Percentiles rank a stretch among this genome's conserved stretches.
phyloP scores from a whole-genome alignment of 2,888 invertebrate genomes.

The Parnassius orleans region DNA sequence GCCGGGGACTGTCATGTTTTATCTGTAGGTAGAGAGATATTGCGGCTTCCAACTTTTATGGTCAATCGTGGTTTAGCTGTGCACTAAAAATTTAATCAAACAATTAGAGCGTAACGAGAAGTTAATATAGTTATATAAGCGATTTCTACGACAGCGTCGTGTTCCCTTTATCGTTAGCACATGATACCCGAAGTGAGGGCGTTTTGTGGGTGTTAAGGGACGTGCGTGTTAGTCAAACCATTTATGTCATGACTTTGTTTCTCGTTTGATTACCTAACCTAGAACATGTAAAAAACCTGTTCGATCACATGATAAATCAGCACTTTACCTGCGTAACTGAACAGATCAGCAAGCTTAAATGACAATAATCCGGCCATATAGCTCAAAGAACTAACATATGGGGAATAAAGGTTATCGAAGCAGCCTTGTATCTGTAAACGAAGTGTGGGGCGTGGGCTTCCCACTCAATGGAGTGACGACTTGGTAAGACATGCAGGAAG shows the following conservation, averaged over 20 bases:
- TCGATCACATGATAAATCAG: too few relatives aligned
- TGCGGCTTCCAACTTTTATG: constrained; percentile 69
- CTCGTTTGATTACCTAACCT: too few relatives aligned
- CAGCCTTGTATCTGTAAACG: too few relatives aligned
- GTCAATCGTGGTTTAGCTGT: constrained; percentile 50
- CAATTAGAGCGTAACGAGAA: constrained; percentile 34
- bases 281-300: too few relatives aligned
- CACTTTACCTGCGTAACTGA: too few relatives aligned
- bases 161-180: constrained; percentile 19
- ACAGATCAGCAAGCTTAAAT: too few relatives aligned
- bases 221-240: constrained; percentile 14
- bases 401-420: too few relatives aligned
- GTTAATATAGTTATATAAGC: constrained; percentile 19
- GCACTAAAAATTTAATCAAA: constrained; percentile 42
- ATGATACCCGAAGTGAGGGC: constrained; percentile 17
- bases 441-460: too few relatives aligned
- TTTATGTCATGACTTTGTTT: not conserved
- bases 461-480: too few relatives aligned
- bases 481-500: too few relatives aligned
- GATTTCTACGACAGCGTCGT: constrained; percentile 8
- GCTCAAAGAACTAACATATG: too few relatives aligned
- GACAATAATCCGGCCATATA: too few relatives aligned
- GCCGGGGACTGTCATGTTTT: constrained; percentile 65
- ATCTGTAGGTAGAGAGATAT: constrained; percentile 74
- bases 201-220: constrained; percentile 13